Evolutionary conservation across 2,797 vertebrate species (phyloP), one percentile per base, ranked within the genome.

Genomic region (Platalea minor): DNA sequence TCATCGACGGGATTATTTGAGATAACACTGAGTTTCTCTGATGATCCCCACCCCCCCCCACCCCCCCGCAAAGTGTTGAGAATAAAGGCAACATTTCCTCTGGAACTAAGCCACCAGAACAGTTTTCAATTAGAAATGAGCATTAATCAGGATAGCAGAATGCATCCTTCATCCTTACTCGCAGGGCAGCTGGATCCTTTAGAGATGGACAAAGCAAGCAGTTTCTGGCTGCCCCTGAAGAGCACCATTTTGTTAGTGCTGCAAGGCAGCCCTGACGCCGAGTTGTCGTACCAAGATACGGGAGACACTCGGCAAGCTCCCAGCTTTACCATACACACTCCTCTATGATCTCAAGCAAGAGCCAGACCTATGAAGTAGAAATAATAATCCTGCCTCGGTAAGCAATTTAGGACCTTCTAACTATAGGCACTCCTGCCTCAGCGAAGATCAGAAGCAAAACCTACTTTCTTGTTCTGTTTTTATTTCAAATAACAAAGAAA

Each of bases 211-310:
- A 54, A 18, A 18, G 28, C 37, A 20, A 39, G 21, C 4, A 7
- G 25, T 19, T 43, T 1, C 60, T 33, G 54, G 53, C 53, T 70
- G 51, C 46, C 45, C 60, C 50, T 5, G 10, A 23, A 20, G 7
- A 54, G 35, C 41, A 6, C 3, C 1, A 1, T 31, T 60, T 43
- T 5, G 59, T 29, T 20, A 5, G 9, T 19, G 51, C 10, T n/a
- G 1, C 54, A 39, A 7, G 3, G 6, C 28, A 17, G 60, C 2
- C 23, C 33, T 5, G 5, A 11, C 17, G 12, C 13, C 0, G 0
- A 41, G 26, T 1, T 39, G 24, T 19, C 39, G 4, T 1, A 37
- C n/a, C 45, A 59, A 14, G 46, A 9, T 11, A 6, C 0, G 24
- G 24, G 26, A 84, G 45, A 20, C 12, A 1, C 24, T 19, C 50